Base-by-base conservation (phyloP, 2,888 invertebrate genomes). In the Cantharis nigra region DNA sequence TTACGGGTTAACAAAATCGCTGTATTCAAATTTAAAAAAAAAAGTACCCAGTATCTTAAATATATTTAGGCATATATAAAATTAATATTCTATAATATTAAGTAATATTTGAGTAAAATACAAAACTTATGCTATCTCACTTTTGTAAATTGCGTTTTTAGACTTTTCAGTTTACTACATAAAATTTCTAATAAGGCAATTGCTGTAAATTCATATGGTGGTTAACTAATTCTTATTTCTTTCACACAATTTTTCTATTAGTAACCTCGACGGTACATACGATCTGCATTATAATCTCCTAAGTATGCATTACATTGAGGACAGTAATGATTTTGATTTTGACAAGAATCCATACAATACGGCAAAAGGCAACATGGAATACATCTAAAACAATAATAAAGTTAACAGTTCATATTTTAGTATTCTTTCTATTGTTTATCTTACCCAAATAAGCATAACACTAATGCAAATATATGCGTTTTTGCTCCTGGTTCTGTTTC, bases 251-350 rank as follows among this genome's bases (percentile, higher is more conserved):
- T 49, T 49, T n/a, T n/a, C n/a, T 5, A 49, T 73, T 69, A 69
- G 10, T 4, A 69, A 30, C 14, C 16, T 10, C 69, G 23, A 9
- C 69, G 30, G 11, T 18, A 30, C 30, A 28, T 33, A 3, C 23
- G 23, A 28, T 82, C 84, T 75, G 82, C 80, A n/a, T 85, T 78
- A 76, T 84, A 87, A 28, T 82, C 81, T 63, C 91, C 91, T 65
- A 91, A 83, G 79, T 83, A 91, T 2, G 87, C 83, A 23, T 86
- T 85, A 82, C 91, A 91, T 63, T 76, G 79, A 10, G 83, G 81
- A 64, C 83, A 83, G 20, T 80, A 82, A 67, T 82, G 82, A 70
- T 80, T 81, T 71, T 73, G 78, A 74, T 82, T 81, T 73, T 82
- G 79, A 74, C 83, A 83, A 3, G 81, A 81, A 63, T 82, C 80